Conservation (phyloP, 2,888 invertebrate species). For the Acronicta psi region DNA sequence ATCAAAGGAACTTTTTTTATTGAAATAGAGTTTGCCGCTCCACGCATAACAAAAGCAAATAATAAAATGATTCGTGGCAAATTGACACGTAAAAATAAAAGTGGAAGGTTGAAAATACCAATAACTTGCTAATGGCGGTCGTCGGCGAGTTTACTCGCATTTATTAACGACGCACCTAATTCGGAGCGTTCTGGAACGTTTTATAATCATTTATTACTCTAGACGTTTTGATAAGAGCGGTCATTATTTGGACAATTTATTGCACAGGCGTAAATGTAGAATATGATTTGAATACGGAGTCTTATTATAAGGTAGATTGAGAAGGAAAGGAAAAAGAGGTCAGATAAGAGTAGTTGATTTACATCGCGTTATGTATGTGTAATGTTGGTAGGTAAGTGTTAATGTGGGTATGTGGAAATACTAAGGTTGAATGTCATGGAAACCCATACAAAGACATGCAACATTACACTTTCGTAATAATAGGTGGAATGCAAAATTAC, state of each 20-base stretch:
- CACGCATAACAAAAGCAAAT: slow-evolving; percentile 7
- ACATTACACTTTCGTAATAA: too few species aligned
- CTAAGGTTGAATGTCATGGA: too few species aligned
- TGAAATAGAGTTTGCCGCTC: neutral
- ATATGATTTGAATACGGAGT: too few species aligned
- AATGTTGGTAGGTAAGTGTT: too few species aligned
- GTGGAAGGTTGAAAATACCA: slow-evolving; percentile 18
- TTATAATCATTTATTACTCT: slow-evolving; percentile 12
- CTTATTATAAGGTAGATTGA: too few species aligned
- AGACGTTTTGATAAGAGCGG: slow-evolving; percentile 9
- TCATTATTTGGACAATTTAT: slow-evolving; percentile 17
- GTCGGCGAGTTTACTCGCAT: slow-evolving; percentile 25
- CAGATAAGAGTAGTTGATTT: too few species aligned
- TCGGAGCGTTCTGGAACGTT: slow-evolving; percentile 15
- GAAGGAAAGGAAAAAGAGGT: too few species aligned
- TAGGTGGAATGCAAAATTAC: too few species aligned
- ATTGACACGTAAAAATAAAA: slow-evolving; percentile 38
- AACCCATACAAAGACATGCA: too few species aligned
- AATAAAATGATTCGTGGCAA: slow-evolving; percentile 12
- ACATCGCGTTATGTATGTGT: too few species aligned
- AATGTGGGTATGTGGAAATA: too few species aligned
- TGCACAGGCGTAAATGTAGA: too few species aligned
- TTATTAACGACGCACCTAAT: slow-evolving; percentile 32
- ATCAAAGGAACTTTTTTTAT: slow-evolving; percentile 10
- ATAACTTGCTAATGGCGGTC: slow-evolving; percentile 25